Conservation (phyloP, 1,140 invertebrate genomes). For the Ceratosolen solmsi region DNA sequence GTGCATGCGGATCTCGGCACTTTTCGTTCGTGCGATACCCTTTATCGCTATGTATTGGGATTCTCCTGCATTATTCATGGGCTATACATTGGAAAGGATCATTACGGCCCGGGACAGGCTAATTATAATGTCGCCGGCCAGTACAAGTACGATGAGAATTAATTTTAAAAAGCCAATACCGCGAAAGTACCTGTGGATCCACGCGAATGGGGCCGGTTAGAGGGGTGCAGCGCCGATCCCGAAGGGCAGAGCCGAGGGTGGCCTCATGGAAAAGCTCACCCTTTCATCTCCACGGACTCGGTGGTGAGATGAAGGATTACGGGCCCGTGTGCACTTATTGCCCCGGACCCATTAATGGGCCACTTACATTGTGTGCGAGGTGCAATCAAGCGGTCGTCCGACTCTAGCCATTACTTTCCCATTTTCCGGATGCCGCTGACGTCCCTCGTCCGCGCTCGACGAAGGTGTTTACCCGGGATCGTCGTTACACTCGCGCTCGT, state of each 20-base stretch:
- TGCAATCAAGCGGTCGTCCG: neutral
- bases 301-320: too few species aligned
- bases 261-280: too few species aligned
- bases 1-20: too few species aligned
- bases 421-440: constrained; percentile 32
- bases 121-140: too few species aligned
- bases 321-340: too few species aligned
- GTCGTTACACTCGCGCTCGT: neutral
- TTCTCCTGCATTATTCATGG: constrained; percentile 4
- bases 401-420: constrained; percentile 28
- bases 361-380: neutral
- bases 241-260: neutral
- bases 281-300: too few species aligned
- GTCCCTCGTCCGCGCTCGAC: too few species aligned
- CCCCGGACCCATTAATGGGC: neutral
- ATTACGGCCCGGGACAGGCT: neutral
- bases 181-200: neutral
- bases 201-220: neutral
- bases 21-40: too few species aligned
- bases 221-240: too few species aligned
- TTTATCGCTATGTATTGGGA: too few species aligned
- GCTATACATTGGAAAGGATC: neutral
- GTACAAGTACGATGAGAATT: neutral
- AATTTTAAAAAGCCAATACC: neutral
- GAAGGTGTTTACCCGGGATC: neutral